Base-by-base conservation (phyloP, 2,888 invertebrate genomes). In the Diploptera punctata region DNA sequence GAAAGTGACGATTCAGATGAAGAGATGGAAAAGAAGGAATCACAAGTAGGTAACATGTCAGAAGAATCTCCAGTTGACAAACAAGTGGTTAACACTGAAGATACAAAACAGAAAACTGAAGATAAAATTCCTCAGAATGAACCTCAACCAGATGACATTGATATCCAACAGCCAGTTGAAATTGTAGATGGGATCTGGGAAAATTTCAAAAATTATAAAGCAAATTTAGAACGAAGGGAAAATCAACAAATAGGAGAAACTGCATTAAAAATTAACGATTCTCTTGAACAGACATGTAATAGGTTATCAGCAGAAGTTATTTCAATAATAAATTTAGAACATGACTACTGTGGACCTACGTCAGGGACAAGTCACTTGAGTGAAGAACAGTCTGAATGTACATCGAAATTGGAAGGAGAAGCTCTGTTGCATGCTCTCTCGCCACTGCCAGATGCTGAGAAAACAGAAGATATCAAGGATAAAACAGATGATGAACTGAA, bases 1-100 rank as follows among this genome's bases (percentile, higher is more conserved):
- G 94, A 94, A 79, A 93, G 93, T 80, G 94, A 94, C 78, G 93
- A 91, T 75, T 79, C 79, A 43, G 89, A 89, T 73, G 93, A 93
- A 2, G 90, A 88, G 26, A 83, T 82, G 3, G 83, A 84, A 24
- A 75, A 75, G 16, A 77, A 76, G 68, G 52, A 19, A 10, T 74
- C 72, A 52, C 33, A 26, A n/a, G 33, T 29, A n/a, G 33, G 19
- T 19, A n/a, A 26, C 5, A 65, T 5, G n/a, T 61, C 2, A 24
- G n/a, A 49, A 26, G n/a, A 21, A 73, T 75, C 80, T 19, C 79
- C 76, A 49, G 78, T 77, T 29, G 80, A 67, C 19, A n/a, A 24
- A 21, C 31, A 72, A 33, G 13, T 70, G 16, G 26, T 21, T 54
- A 31, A 10, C 44, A 10, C 21, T 33, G 60, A 72, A 49, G 49